Evolutionary conservation across 2,113 vertebrate species (phyloP).

Genomic region (Onychorhynchus coronatus): DNA sequence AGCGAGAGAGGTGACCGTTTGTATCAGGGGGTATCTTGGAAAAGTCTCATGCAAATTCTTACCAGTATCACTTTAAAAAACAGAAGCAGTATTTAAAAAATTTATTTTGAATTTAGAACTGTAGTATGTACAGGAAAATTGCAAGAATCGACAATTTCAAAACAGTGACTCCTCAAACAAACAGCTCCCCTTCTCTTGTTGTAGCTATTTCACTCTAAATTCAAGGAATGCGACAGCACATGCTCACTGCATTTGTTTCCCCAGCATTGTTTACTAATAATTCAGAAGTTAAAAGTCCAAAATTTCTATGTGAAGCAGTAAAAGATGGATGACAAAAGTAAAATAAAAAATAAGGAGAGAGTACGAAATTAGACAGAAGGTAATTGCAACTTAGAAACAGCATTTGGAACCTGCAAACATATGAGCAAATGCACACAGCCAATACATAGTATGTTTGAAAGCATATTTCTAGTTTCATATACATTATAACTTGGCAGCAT

Average conservation of each 20-base stretch:
- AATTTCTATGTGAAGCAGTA: background rate
- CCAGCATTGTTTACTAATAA: background rate
- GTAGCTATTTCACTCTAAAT: background rate
- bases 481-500: background rate
- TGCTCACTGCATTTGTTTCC: background rate
- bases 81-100: background rate
- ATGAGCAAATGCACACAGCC: background rate
- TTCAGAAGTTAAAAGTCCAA: background rate
- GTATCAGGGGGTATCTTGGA: background rate
- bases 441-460: background rate
- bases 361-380: background rate
- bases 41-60: background rate
- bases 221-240: background rate
- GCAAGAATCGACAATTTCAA: background rate
- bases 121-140: accelerated
- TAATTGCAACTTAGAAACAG: background rate
- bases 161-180: background rate
- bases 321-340: background rate
- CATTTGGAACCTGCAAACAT: background rate
- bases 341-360: background rate
- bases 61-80: background rate
- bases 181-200: background rate
- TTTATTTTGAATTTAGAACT: background rate
- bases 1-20: background rate
- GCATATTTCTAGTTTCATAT: background rate